phyloP scores from a whole-genome alignment of 2,113 vertebrate genomes.

The Tetrao urogallus region DNA sequence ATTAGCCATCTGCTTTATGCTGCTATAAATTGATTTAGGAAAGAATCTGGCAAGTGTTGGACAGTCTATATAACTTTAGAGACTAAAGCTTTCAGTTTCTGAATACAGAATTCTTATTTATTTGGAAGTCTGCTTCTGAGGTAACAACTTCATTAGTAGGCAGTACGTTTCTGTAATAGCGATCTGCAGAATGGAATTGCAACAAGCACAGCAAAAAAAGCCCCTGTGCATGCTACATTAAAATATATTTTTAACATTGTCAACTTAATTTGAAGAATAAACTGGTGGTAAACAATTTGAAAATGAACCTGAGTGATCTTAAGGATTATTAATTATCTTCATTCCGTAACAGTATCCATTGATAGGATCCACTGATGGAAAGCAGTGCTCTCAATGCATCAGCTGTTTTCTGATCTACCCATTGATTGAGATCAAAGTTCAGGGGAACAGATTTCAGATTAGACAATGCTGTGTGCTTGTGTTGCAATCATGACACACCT shows the following conservation, averaged over 20 bases:
- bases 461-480: background rate
- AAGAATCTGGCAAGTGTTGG: background rate
- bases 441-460: background rate
- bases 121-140: background rate
- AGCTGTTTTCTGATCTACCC: background rate
- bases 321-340: background rate
- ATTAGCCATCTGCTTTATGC: constrained; percentile 5
- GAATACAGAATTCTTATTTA: background rate
- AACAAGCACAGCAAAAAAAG: background rate
- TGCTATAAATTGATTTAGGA: background rate
- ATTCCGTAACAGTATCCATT: background rate
- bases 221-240: background rate
- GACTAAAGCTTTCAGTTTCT: background rate
- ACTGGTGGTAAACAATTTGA: background rate
- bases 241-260: background rate
- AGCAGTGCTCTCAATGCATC: background rate
- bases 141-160: background rate
- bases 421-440: background rate
- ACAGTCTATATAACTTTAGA: background rate
- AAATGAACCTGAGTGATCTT: background rate
- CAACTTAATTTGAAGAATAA: background rate
- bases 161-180: background rate
- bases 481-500: background rate
- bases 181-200: background rate
- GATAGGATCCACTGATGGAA: background rate